Evolutionary conservation across 2,797 vertebrate species (phyloP).

Genomic region (Myiotriccus ornatus): DNA sequence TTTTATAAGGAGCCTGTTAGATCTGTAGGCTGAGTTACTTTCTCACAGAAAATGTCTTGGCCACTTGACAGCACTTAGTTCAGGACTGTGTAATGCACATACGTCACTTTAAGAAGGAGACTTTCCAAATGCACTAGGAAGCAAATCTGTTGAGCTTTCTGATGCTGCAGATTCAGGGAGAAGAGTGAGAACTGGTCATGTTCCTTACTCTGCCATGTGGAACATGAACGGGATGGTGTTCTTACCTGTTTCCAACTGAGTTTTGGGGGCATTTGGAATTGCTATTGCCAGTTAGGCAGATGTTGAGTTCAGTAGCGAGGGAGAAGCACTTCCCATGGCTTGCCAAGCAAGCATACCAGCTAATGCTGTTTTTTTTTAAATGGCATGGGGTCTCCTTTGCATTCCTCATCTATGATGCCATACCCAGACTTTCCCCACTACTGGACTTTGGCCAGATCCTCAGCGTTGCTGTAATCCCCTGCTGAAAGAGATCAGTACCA

Average conservation of each 20-base stretch:
- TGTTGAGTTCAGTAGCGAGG: neutral
- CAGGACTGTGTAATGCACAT: neutral
- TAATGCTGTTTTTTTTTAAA: neutral
- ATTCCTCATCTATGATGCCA: slow-evolving; percentile 52
- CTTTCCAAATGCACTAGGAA: neutral
- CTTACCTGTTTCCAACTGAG: neutral
- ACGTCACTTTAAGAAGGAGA: neutral
- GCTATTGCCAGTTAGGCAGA: neutral
- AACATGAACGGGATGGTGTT: neutral
- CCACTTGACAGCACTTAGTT: neutral
- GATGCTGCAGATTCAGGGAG: neutral
- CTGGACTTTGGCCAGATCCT: slow-evolving; percentile 58
- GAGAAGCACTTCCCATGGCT: neutral
- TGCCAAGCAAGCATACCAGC: slow-evolving; percentile 12
- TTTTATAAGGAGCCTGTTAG: neutral
- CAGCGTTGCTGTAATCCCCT: slow-evolving; percentile 27
- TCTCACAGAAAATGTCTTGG: neutral
- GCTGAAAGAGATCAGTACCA: slow-evolving; percentile 59
- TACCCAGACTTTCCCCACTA: neutral
- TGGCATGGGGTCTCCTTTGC: slow-evolving; percentile 53
- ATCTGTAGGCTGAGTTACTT: neutral
- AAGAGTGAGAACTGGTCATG: neutral
- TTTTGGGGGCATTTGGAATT: neutral
- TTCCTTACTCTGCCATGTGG: neutral
- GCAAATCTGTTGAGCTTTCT: neutral